Evolutionary conservation across 2,113 vertebrate genomes (phyloP).

Genomic region (Prietella phreatophila): DNA sequence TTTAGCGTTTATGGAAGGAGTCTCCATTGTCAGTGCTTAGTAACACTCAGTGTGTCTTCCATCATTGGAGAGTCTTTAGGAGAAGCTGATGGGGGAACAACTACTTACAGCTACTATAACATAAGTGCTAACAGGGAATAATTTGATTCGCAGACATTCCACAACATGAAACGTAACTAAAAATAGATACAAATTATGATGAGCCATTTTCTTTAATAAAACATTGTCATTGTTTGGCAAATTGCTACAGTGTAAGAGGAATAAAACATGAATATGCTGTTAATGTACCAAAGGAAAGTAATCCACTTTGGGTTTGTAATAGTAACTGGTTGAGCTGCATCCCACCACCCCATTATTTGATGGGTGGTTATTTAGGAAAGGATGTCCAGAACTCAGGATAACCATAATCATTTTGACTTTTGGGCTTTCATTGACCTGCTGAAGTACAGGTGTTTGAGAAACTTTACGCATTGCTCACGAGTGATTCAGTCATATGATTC

Average conservation of each 20-base stretch:
- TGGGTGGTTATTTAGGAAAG: neutral
- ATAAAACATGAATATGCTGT: neutral
- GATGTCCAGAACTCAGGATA: neutral
- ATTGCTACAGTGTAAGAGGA: neutral
- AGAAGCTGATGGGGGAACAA: neutral
- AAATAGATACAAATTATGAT: neutral
- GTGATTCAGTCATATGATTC: neutral
- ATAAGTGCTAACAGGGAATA: neutral
- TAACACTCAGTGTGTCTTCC: neutral
- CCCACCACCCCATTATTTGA: neutral
- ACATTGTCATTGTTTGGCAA: neutral
- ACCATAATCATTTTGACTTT: neutral
- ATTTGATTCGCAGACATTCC: neutral
- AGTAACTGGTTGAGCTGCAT: neutral
- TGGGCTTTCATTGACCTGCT: constrained; percentile 22
- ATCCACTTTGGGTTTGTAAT: neutral
- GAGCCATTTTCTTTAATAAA: neutral
- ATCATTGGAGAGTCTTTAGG: neutral
- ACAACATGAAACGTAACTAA: neutral
- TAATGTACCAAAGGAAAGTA: neutral
- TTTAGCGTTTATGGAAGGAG: neutral
- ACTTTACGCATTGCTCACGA: constrained; percentile 32
- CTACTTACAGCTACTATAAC: neutral
- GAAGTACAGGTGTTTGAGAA: neutral
- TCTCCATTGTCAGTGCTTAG: neutral